Base-by-base conservation (phyloP, 2,888 invertebrate species). In the Ectemnius lituratus region DNA sequence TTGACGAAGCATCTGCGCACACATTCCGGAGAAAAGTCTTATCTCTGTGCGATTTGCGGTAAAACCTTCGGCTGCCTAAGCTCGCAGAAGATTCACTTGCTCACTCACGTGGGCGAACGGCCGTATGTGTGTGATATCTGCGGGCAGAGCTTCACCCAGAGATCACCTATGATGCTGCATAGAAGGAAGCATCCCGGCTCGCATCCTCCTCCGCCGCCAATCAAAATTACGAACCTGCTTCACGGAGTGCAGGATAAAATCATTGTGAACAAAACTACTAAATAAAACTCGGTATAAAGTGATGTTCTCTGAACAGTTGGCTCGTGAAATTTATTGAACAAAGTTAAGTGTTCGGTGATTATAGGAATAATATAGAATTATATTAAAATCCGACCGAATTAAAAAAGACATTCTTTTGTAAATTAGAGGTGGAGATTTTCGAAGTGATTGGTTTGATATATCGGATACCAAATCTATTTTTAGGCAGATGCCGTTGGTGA, bases 61-160 rank as follows among this genome's bases (percentile, higher is more conserved):
- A 89, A 89, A 57, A 87, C 87, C 0, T 89, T 90, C 20, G 86
- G 87, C 0, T 88, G 87, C 49, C 67, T 89, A 28, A 88, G 87
- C 74, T 88, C 89, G 0, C 88, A 87, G 65, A 89, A 89, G 73
- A 86, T 90, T 47, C 88, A 88, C 61, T 68, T 88, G 2, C 66
- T 87, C 1, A 88, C 85, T 0, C 89, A 90, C 52, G 86, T 88
- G 0, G 89, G 88, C 0, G 88, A 89, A 45, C 75, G 87, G n/a
- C 89, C 90, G 0, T 89, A 90, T 61, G 83, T 88, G 0, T 90
- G 90, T 37, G 89, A 89, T 58, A 84, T 89, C 2, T 90, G 89
- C 66, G 89, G 88, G 0, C 87, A 88, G 62, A 89, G 86, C 57
- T 89, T 89, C 70, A 89, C 90, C 0, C 89, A 89, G 70, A 80